phyloP scores from a whole-genome alignment of 2,113 vertebrate genomes.

The Fregata magnificens region DNA sequence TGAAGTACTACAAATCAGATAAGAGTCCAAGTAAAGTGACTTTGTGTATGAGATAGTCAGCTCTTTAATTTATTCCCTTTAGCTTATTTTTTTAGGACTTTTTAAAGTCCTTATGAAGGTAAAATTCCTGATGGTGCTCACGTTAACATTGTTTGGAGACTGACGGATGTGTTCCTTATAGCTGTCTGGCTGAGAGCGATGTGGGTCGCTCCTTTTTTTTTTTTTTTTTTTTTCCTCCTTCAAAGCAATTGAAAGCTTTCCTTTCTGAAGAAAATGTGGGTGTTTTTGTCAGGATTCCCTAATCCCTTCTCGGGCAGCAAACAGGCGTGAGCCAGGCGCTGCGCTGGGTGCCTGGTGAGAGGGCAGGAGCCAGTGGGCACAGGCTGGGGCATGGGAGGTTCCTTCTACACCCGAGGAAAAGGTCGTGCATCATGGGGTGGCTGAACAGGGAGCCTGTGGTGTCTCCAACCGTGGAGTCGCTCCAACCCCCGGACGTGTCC shows the following conservation, averaged over 20 bases:
- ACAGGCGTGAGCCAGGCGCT: fast-evolving
- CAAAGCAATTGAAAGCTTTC: background rate
- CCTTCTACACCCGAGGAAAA: background rate
- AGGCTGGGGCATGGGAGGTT: too few relatives aligned
- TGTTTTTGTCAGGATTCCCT: background rate
- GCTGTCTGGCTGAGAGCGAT: background rate
- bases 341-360: background rate
- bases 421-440: background rate
- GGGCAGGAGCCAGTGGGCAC: background rate
- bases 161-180: too few relatives aligned
- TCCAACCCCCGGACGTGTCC: fast-evolving
- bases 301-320: background rate
- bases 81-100: background rate
- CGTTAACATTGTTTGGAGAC: background rate
- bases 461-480: background rate
- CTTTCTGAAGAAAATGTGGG: background rate
- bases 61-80: background rate
- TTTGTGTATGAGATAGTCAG: background rate
- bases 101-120: background rate
- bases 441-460: background rate
- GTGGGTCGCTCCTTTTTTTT: background rate
- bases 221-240: background rate
- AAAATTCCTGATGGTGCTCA: background rate
- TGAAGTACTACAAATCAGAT: background rate
- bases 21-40: background rate